Base-by-base conservation (phyloP, 1,140 invertebrate genomes). In the Globodera rostochiensis region DNA sequence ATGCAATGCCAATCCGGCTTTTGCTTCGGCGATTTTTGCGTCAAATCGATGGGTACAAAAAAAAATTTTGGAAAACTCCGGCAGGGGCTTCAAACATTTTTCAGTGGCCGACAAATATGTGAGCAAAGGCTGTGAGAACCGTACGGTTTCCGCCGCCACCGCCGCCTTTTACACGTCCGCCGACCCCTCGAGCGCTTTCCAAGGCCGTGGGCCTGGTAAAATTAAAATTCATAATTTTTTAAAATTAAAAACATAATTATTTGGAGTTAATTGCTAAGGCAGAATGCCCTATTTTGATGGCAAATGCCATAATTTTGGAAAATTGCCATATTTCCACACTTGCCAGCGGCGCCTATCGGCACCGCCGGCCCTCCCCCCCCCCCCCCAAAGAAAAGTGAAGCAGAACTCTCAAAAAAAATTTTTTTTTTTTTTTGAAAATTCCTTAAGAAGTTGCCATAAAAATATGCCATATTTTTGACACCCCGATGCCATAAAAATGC, bases 51-150 rank as follows among this genome's bases (percentile, higher is more conserved):
- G 66, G 77, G 83, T 84, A 21, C 25, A 84, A 77, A 47, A 47
- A n/a, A 57, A 47, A n/a, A n/a, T 46, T 57, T 4, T 57, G 46
- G 25, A 46, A 6, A 75, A 0, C 69, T 13, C 36, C 36, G 2
- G 3, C 25, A 79, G 1, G 13, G 36, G 60, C 19, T 15, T 36
- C 1, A 53, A 53, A 6, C 25, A 64, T 19, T 64, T 74, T 84
- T 69, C 64, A 84, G 84, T 82, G 45, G 84, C 85, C 13, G 80
- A 85, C 46, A 82, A 79, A 74, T 85, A 85, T 73, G 84, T 85
- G 66, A 81, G 79, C 71, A 85, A 85, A 80, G 84, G 84, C n/a
- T 85, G 84, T 60, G 84, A 85, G 70, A 85, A 85, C 53, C 60
- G 76, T 6, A 85, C 79, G 47, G 50, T 46, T 49, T 47, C 46